phyloP scores from a whole-genome alignment of 2,113 vertebrate species.

The Carassius auratus region DNA sequence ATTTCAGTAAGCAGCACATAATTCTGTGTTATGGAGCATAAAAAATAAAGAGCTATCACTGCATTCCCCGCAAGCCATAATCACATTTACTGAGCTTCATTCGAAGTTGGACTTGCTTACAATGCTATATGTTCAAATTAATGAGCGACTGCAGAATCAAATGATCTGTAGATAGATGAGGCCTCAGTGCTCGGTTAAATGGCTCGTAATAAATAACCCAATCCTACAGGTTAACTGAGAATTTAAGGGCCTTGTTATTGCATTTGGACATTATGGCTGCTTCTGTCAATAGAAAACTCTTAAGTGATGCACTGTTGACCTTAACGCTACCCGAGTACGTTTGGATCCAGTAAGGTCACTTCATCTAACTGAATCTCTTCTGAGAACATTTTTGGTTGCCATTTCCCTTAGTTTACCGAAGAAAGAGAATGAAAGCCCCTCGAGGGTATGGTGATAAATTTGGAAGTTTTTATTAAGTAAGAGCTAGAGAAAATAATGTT shows the following conservation, averaged over 20 bases:
- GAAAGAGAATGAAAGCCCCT: background rate
- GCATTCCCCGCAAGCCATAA: background rate
- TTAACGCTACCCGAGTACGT: background rate
- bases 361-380: background rate
- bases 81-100: conserved; percentile 5
- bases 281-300: conserved; percentile 34
- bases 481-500: background rate
- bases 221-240: conserved; percentile 72
- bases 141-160: conserved; percentile 56
- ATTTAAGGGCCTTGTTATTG: conserved; percentile 68
- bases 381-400: background rate
- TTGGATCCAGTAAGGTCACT: background rate
- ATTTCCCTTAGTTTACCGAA: background rate
- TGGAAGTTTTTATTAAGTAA: conserved; percentile 15
- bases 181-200: conserved; percentile 58
- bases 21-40: conserved; percentile 26
- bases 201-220: conserved; percentile 66
- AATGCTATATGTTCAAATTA: conserved; percentile 12
- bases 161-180: conserved; percentile 56
- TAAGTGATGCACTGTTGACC: background rate
- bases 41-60: conserved; percentile 12
- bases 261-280: conserved; percentile 65
- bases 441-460: background rate
- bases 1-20: conserved; percentile 23
- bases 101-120: conserved; percentile 19